Percentiles rank a stretch among this genome's conserved stretches.
phyloP scores from a whole-genome alignment of 1,140 invertebrate genomes.

The Drosophila mauritiana region DNA sequence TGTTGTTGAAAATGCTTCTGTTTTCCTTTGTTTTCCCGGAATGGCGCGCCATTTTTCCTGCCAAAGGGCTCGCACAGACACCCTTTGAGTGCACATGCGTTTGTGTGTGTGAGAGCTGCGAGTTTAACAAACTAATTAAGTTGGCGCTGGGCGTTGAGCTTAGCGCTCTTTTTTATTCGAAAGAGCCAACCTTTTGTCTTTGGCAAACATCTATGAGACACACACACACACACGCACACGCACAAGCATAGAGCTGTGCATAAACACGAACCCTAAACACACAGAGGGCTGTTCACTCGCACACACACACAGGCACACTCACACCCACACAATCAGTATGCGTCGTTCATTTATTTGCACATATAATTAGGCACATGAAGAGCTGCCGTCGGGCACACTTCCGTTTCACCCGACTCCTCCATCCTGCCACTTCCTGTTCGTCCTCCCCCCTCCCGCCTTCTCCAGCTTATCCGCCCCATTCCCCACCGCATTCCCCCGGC shows the following conservation, averaged over 20 bases:
- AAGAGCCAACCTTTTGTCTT: slow-evolving; percentile 50
- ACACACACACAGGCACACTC: slow-evolving; percentile 7
- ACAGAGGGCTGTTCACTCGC: no score
- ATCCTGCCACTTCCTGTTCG: slow-evolving; percentile 6
- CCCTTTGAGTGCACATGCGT: slow-evolving; percentile 15
- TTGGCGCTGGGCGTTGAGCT: slow-evolving; percentile 51
- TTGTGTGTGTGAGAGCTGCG: slow-evolving; percentile 23
- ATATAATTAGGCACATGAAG: slow-evolving; percentile 79
- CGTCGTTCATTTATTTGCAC: slow-evolving; percentile 82
- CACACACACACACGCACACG: background rate
- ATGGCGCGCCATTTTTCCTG: background rate
- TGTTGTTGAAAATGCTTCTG: background rate
- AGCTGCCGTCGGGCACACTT: slow-evolving; percentile 66
- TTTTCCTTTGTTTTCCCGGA: slow-evolving; percentile 2
- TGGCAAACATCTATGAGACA: slow-evolving; percentile 40
- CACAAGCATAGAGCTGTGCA: slow-evolving; percentile 3
- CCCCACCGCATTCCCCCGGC: no score
- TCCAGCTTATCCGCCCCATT: background rate
- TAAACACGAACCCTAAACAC: slow-evolving; percentile 17
- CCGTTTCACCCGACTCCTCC: slow-evolving; percentile 30
- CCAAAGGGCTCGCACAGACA: slow-evolving; percentile 25
- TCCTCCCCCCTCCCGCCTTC: background rate
- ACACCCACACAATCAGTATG: slow-evolving; percentile 63
- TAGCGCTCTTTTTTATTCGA: slow-evolving; percentile 31
- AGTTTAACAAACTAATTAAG: slow-evolving; percentile 76